Conservation (phyloP, 1,140 invertebrate species). For the Macrobrachium rosenbergii region DNA sequence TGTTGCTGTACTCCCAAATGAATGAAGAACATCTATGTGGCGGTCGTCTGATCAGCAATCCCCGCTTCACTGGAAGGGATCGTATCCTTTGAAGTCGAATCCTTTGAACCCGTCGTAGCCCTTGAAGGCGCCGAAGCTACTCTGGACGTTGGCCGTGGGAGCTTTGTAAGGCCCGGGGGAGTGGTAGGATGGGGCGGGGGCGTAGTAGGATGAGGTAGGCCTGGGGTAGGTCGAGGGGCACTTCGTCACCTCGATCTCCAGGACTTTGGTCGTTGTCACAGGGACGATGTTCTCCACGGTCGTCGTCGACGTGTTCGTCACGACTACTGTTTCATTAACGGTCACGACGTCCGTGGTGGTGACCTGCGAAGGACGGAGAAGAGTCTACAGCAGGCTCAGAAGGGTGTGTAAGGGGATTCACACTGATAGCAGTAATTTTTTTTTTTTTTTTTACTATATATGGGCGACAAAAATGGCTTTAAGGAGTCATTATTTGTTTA, state of each 20-base stretch:
- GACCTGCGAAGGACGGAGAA: neutral
- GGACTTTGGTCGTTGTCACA: slow-evolving; percentile 14
- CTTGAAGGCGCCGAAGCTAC: slow-evolving; percentile 41
- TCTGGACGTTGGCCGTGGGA: neutral
- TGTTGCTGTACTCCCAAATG: too few species aligned
- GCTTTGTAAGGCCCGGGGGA: neutral
- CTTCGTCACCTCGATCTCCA: slow-evolving; percentile 43
- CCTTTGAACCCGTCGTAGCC: slow-evolving; percentile 29
- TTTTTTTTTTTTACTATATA: too few species aligned
- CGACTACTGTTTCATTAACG: slow-evolving; percentile 29
- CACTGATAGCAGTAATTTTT: too few species aligned
- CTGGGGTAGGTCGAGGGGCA: neutral
- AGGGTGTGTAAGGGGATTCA: neutral
- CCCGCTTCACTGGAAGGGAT: slow-evolving; percentile 21
- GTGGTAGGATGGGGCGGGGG: slow-evolving; percentile 5
- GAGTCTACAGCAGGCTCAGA: neutral
- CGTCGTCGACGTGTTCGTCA: slow-evolving; percentile 26
- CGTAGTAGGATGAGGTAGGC: neutral
- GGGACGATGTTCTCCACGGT: slow-evolving; percentile 10
- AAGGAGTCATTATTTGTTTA: too few species aligned
- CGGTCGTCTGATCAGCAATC: neutral
- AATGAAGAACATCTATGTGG: neutral
- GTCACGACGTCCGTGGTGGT: slow-evolving; percentile 34
- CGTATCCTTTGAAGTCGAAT: slow-evolving; percentile 39
- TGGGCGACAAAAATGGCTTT: neutral